Base-by-base conservation (phyloP, 2,113 vertebrate genomes). In the Neodon shergylaensis region DNA sequence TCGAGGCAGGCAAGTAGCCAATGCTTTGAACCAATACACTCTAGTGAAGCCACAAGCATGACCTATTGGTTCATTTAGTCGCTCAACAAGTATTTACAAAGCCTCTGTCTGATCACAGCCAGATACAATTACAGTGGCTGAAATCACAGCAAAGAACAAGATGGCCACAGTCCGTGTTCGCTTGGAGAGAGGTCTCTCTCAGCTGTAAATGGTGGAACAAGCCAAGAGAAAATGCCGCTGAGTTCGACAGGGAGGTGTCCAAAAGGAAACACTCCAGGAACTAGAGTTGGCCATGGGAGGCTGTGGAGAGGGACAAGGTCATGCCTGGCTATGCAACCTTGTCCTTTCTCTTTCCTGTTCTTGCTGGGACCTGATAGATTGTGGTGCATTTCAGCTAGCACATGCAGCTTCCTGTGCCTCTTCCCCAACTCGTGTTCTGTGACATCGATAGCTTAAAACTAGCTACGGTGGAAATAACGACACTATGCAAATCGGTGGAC, bases 201-300 rank as follows among this genome's bases (percentile, higher is more conserved):
- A 54, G 76, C 93, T 94, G 68, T 16, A 5, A 86, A 90, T 90
- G 78, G 49, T 96, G 82, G 58, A 88, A 92, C 85, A 90, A 95
- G 84, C 24, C 82, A 86, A 94, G 79, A 96, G 70, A 90, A 93
- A 86, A 84, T 5, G 7, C 47, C 24, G 63, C 68, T 52, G 42
- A 84, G 74, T 81, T 96, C 90, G 93, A 92, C 47, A 70, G 65
- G 94, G 85, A 96, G 79, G 58, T 93, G n/a, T 94, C 78, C 77
- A n/a, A 97, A 97, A 85, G 96, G 88, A 97, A 97, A 95, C 58
- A 84, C 63, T 87, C 74, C 82, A 87, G 93, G 95, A 92, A 96
- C 93, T 93, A 89, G 78, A 49, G 82, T 70, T 96, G 73, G 66
- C 73, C 47, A 83, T 70, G 83, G 33, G 21, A 96, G 65, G 49